Conservation (phyloP, 2,888 invertebrate genomes). For the Ashinkailepas kermadecensis region DNA sequence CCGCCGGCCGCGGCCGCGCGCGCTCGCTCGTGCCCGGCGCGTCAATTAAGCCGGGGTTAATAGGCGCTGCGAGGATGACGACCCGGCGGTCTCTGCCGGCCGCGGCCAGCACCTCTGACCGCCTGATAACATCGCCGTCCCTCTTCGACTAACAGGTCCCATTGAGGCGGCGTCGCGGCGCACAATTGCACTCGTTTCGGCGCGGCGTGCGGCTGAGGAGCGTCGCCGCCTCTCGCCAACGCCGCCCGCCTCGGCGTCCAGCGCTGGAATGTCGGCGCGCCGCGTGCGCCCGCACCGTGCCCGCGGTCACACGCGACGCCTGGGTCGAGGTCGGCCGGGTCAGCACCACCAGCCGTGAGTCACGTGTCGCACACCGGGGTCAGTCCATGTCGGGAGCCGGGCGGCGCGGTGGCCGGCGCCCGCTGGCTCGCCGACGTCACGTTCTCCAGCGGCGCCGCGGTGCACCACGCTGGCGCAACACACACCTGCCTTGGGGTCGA, state of each 20-base stretch:
- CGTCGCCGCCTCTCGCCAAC: neutral
- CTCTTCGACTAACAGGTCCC: constrained; percentile 6
- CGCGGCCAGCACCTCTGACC: neutral
- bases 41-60: neutral
- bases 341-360: too few species aligned
- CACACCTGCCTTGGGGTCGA: constrained; percentile 15
- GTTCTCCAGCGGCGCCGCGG: neutral
- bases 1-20: neutral
- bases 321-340: too few species aligned
- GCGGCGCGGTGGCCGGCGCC: too few species aligned
- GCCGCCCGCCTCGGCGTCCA: neutral
- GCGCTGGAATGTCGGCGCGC: neutral
- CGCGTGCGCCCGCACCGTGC: neutral
- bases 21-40: neutral
- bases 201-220: neutral
- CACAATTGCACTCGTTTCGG: constrained; percentile 20
- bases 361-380: too few species aligned
- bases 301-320: neutral
- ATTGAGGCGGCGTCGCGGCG: neutral
- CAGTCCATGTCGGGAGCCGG: too few species aligned
- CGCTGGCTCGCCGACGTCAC: neutral
- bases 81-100: neutral
- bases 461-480: neutral
- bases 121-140: neutral
- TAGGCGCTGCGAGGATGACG: neutral